phyloP scores from a whole-genome alignment of 1,140 invertebrate genomes.

The Drosophila obscura region DNA sequence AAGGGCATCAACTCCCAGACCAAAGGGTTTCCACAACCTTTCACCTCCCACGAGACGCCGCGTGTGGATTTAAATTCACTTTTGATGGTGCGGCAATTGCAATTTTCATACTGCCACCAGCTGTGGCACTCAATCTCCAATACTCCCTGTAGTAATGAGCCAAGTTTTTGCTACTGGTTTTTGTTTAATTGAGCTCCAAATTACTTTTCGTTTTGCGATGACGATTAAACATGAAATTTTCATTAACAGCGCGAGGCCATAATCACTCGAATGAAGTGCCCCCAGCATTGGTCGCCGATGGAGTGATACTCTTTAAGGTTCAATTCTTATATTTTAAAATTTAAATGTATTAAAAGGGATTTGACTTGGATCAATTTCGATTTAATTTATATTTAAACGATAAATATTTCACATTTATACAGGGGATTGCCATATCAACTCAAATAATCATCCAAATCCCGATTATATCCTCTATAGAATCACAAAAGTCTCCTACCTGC shows the following conservation, averaged over 20 bases:
- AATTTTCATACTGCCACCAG: slow-evolving; percentile 14
- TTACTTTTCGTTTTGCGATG: slow-evolving; percentile 69
- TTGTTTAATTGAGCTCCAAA: slow-evolving; percentile 66
- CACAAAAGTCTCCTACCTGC: too few relatives aligned
- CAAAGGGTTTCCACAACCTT: slow-evolving; percentile 41
- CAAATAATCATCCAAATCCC: too few relatives aligned
- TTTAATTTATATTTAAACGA: not conserved
- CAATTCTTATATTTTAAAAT: too few relatives aligned
- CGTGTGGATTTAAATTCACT: slow-evolving; percentile 29
- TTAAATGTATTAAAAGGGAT: too few relatives aligned
- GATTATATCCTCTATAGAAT: too few relatives aligned
- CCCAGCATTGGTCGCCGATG: too few relatives aligned
- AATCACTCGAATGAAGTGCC: slow-evolving; percentile 8
- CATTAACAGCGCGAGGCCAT: slow-evolving; percentile 40
- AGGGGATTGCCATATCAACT: too few relatives aligned
- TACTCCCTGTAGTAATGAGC: slow-evolving; percentile 20
- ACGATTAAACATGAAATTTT: slow-evolving; percentile 54
- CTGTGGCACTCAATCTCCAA: slow-evolving; percentile 2
- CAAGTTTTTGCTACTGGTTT: slow-evolving; percentile 17
- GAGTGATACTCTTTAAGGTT: too few relatives aligned
- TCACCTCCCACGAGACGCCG: slow-evolving; percentile 26
- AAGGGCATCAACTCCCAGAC: slow-evolving; percentile 2
- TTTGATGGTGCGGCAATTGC: slow-evolving; percentile 43
- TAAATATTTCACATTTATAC: not conserved
- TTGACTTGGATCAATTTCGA: not conserved